Conservation (phyloP, 2,113 vertebrate species). For the Mirounga angustirostris region DNA sequence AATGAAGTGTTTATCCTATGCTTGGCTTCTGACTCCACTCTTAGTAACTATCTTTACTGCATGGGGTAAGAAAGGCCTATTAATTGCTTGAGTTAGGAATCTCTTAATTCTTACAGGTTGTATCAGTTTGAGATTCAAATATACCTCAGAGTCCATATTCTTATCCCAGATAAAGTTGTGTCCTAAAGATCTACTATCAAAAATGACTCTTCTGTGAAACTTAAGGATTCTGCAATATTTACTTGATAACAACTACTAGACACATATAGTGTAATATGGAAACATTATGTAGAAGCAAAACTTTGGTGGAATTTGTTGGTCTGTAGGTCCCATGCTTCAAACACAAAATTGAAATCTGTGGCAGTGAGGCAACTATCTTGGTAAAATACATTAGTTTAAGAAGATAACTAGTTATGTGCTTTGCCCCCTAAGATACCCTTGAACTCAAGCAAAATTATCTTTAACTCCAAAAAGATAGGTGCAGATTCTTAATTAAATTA, state of each 20-base stretch:
- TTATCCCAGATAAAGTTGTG: neutral
- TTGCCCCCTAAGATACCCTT: conserved; percentile 70
- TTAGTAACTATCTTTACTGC: neutral
- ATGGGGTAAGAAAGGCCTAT: neutral
- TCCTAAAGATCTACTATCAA: neutral
- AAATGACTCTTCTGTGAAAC: neutral
- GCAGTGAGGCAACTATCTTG: conserved; percentile 33
- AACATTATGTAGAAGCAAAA: conserved; percentile 66
- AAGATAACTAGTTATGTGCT: conserved; percentile 54
- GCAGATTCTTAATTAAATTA: conserved; percentile 79
- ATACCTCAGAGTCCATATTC: conserved; percentile 5
- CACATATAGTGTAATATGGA: neutral
- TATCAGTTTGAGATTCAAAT: neutral
- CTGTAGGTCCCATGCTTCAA: conserved; percentile 53
- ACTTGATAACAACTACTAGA: conserved; percentile 23
- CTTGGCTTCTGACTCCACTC: neutral
- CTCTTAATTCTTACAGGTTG: neutral
- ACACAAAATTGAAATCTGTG: neutral
- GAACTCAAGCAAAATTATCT: conserved; percentile 65
- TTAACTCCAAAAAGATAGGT: conserved; percentile 54
- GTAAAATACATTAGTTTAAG: neutral
- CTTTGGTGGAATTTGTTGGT: conserved; percentile 9
- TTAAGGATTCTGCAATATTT: conserved; percentile 26
- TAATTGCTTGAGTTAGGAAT: neutral
- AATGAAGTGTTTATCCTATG: neutral